Evolutionary conservation across 2,113 vertebrate genomes (phyloP).

Genomic region (Lathamus discolor): DNA sequence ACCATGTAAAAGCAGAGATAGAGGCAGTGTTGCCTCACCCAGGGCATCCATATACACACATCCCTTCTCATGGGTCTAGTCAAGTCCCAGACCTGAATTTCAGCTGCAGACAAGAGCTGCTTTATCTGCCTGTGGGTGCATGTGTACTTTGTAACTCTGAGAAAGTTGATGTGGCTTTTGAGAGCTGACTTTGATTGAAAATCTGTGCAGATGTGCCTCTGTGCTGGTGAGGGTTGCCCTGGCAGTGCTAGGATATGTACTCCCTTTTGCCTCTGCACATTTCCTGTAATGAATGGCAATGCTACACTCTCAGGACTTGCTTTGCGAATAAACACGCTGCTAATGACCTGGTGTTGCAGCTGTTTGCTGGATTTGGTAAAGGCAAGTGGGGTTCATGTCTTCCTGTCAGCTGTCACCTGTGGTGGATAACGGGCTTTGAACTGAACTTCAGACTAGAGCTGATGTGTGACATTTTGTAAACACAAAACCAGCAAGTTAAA

Average conservation of each 20-base stretch:
- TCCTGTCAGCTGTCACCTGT: background rate
- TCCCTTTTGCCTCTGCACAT: background rate
- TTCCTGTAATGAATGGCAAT: background rate
- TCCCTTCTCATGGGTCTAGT: background rate
- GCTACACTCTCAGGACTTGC: background rate
- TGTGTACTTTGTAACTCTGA: background rate
- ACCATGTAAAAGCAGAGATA: background rate
- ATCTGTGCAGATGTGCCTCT: background rate
- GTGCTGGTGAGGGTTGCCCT: background rate
- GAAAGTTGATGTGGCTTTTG: background rate
- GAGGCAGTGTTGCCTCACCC: background rate
- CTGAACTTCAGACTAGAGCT: background rate
- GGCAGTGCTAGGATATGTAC: background rate
- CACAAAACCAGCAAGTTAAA: background rate
- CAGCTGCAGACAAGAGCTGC: background rate
- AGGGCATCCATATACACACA: background rate
- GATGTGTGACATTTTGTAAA: background rate
- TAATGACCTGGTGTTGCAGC: background rate
- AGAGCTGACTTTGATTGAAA: background rate
- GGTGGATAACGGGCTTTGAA: background rate
- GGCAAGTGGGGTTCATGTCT: background rate
- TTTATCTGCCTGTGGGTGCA: background rate
- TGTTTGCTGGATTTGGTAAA: background rate
- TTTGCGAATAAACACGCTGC: background rate
- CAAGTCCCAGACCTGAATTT: background rate